phyloP scores from a whole-genome alignment of 2,888 invertebrate species.

The Apoda limacodes region DNA sequence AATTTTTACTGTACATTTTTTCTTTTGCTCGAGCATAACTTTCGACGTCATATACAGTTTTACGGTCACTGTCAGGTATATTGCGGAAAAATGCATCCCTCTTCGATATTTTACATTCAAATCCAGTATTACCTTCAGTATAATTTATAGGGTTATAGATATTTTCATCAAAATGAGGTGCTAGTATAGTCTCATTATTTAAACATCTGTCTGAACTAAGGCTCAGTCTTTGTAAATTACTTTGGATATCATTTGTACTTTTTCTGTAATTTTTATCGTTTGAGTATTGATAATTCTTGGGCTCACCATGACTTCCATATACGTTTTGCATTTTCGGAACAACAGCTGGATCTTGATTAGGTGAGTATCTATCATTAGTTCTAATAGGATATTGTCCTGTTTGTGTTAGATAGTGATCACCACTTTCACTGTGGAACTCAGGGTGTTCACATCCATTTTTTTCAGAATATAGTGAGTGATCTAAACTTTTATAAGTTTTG shows the following conservation, averaged over 20 bases:
- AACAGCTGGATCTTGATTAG: slow-evolving; percentile 43
- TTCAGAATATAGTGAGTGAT: slow-evolving; percentile 60
- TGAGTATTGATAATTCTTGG: slow-evolving; percentile 36
- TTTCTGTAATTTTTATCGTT: slow-evolving; percentile 43
- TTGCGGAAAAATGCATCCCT: slow-evolving; percentile 44
- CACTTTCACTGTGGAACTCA: slow-evolving; percentile 39
- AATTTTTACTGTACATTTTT: slow-evolving; percentile 50
- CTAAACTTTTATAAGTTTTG: slow-evolving; percentile 63
- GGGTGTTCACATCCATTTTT: slow-evolving; percentile 38
- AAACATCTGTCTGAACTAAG: slow-evolving; percentile 48
- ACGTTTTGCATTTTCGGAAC: slow-evolving; percentile 34
- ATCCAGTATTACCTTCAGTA: slow-evolving; percentile 38
- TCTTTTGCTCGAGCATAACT: slow-evolving; percentile 50
- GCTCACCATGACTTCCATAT: slow-evolving; percentile 39
- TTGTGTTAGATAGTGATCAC: slow-evolving; percentile 37
- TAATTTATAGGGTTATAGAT: slow-evolving; percentile 37
- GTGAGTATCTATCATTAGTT: slow-evolving; percentile 48
- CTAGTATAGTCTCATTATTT: slow-evolving; percentile 41
- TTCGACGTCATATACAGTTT: slow-evolving; percentile 47
- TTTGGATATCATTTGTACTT: slow-evolving; percentile 43
- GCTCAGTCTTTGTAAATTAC: slow-evolving; percentile 51
- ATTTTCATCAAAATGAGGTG: slow-evolving; percentile 45
- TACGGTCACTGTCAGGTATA: slow-evolving; percentile 48
- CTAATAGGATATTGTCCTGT: slow-evolving; percentile 37
- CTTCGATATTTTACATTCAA: slow-evolving; percentile 44